Evolutionary conservation across 2,113 vertebrate genomes (phyloP), one percentile per base, ranked within the genome.

Genomic region (Podarcis muralis): DNA sequence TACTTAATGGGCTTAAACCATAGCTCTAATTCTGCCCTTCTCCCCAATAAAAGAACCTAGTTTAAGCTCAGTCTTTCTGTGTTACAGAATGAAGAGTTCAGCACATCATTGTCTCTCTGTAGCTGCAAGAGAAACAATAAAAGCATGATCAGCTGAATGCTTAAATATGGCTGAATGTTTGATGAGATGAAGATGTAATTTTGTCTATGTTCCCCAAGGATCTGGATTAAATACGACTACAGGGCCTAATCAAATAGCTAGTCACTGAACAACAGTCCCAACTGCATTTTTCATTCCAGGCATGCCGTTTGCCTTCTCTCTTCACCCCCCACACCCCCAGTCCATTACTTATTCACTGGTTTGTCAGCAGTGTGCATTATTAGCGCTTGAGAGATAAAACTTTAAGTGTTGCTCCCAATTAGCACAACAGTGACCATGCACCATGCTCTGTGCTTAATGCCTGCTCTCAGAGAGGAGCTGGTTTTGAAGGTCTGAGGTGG

Each of bases 381-480:
- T 99, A 98, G 98, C 97, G 98, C 98, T 98, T 97, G 96, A 97
- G 97, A 99, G 98, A 99, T 99, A 99, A 99, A 99, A 99, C 98
- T 99, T 98, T 99, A 98, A 98, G 98, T 98, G 98, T 98, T 99
- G 98, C 98, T 99, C 98, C 98, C 99, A 99, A 99, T 99, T 99
- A 99, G 98, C 98, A 98, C 98, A 98, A 98, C 98, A 98, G 98
- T 98, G 98, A 98, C 98, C 98, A 98, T 96, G 98, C 97, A 98
- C 97, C 97, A 97, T 97, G 97, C 98, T 97, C 97, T 96, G 97
- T 97, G 98, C 98, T 98, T 98, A 98, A 98, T 98, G 98, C 97
- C 97, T 97, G 97, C 97, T 98, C 98, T 97, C 97, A 97, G 97
- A 98, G 98, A 98, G 97, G 97, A 97, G 97, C 97, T 98, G 97